Evolutionary conservation across 2,113 vertebrate species (phyloP), one percentile per base, ranked within the genome.

Genomic region (Gambusia holbrooki): DNA sequence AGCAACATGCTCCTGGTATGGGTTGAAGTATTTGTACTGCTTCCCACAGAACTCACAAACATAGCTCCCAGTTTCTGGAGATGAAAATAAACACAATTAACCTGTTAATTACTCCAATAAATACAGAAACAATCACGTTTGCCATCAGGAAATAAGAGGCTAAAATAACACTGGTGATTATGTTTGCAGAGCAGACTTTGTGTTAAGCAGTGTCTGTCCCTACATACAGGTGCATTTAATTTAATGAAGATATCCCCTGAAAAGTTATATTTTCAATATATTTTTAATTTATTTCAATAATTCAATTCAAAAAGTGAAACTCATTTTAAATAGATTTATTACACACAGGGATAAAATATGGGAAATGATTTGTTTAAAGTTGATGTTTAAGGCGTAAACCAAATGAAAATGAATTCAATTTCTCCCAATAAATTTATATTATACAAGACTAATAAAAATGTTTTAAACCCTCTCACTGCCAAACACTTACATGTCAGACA

Each of bases 1-100:
- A 5, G 97, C 98, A 85, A 99, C 98, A 0, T 99, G 98, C 82
- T 99, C 98, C 91, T 99, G 98, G 94, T 99, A 99, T 0, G 98
- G 98, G 63, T 98, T 99, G 92, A 98, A 99, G 92, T 99, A 99
- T 87, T 99, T 99, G 94, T 99, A 99, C 93, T 99, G 97, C 88
- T 99, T 99, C 80, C 98, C 98, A 30, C 98, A 99, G 92, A 96
- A 98, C 84, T 99, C 98, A 74, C 98, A 99, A 33, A 97, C 96
- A 74, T 99, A 99, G 90, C 97, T 98, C 84, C 98, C 98, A 0
- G 97, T 98, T 95, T 99, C 98, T 99, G 93, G 48, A 81, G 62
- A 87, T n/a, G 62, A 88, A 68, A 87, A 69, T 73, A 86, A 15
- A 79, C 71, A 85, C 32, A 79, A 76, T 6, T 72, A 22, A 73